Percentiles rank a stretch among this genome's conserved stretches.
Conservation (phyloP, 2,113 vertebrate genomes). For the Romanogobio albipinnatus region DNA sequence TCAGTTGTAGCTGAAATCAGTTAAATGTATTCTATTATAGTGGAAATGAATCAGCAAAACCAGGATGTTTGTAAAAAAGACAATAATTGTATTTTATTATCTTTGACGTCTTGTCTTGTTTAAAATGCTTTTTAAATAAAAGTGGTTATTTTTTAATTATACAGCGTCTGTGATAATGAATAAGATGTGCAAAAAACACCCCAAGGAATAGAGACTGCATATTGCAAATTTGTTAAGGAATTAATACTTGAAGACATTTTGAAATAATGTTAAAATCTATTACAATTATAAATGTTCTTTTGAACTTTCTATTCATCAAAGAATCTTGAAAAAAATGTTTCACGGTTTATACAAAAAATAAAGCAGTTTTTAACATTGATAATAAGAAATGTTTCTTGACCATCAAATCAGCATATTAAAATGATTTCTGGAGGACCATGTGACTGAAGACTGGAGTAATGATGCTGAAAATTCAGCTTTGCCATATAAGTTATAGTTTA, state of each 20-base stretch:
- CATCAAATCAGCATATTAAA: neutral
- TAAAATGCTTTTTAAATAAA: conserved; percentile 25
- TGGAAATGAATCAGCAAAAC: neutral
- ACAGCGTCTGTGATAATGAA: neutral
- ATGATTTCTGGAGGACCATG: neutral
- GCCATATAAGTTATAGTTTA: neutral
- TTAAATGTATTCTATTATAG: neutral
- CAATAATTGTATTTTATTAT: conserved; percentile 4
- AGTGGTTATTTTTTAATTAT: neutral
- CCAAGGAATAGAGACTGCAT: neutral
- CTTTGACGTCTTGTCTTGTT: conserved; percentile 1
- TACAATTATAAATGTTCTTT: too few species aligned
- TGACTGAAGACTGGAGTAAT: neutral
- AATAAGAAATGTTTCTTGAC: too few species aligned
- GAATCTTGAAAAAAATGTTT: too few species aligned
- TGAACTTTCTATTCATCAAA: too few species aligned
- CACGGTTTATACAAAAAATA: too few species aligned
- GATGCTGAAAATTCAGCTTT: neutral
- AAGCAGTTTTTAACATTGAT: too few species aligned
- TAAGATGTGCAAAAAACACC: neutral
- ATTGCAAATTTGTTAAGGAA: too few species aligned
- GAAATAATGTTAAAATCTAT: neutral
- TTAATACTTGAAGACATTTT: neutral
- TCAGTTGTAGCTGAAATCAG: neutral
- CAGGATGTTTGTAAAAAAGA: neutral